phyloP scores from a whole-genome alignment of 2,113 vertebrate species.

The Pyxicephalus adspersus region DNA sequence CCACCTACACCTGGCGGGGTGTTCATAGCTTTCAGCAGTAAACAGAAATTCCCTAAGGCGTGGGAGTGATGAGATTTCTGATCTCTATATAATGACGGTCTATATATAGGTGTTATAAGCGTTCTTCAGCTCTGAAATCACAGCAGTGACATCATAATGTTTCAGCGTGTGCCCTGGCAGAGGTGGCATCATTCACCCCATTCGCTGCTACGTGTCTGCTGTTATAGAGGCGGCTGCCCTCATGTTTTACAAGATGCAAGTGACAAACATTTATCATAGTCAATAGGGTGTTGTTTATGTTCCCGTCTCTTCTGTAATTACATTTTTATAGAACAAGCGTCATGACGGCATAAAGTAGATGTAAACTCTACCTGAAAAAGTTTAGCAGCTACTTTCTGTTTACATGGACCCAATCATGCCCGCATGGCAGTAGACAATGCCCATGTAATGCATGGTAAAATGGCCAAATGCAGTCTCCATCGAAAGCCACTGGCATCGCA shows the following conservation, averaged over 20 bases:
- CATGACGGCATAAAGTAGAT: too few relatives aligned
- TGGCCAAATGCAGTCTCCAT: too few relatives aligned
- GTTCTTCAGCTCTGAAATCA: neutral
- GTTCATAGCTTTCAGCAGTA: neutral
- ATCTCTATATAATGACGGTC: neutral
- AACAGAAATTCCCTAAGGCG: neutral
- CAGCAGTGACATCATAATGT: neutral
- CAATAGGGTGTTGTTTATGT: neutral
- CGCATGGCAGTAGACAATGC: too few relatives aligned
- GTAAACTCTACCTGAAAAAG: too few relatives aligned
- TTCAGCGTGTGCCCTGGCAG: too few relatives aligned
- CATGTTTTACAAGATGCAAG: neutral
- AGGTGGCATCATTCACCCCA: too few relatives aligned
- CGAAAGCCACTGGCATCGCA: too few relatives aligned
- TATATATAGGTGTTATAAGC: neutral
- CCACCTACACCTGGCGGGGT: neutral
- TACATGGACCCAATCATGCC: too few relatives aligned
- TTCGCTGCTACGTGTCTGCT: too few relatives aligned
- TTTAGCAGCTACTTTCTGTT: too few relatives aligned
- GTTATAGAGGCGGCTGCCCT: neutral
- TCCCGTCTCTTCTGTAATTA: neutral
- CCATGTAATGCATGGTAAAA: too few relatives aligned
- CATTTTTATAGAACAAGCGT: neutral
- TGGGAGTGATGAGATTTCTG: neutral
- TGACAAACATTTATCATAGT: constrained; percentile 2